Percentiles rank a stretch among this genome's conserved stretches.
These are phyloP conservation scores for Damaliscus lunatus DNA, from an alignment of 2,113 vertebrate species.

Conservation along the genomic window DNA sequence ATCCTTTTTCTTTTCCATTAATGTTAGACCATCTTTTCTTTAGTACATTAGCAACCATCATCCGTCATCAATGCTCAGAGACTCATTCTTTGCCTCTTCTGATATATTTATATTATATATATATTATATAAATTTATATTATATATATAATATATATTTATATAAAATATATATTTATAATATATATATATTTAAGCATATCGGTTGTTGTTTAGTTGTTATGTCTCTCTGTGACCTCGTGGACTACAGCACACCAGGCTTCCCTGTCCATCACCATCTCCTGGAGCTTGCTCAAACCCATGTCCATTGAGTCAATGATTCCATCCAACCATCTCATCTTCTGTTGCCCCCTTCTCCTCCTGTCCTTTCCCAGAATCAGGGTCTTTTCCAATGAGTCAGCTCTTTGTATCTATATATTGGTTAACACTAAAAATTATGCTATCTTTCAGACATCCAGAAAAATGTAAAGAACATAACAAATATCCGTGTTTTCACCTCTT, in stretches of 20 bases:
- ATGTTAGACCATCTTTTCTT: not conserved
- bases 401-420: not conserved
- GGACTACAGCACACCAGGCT: not conserved
- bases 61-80: not conserved
- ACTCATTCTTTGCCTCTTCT: not conserved
- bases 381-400: not conserved
- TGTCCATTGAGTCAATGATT: not conserved
- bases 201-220: fast-evolving
- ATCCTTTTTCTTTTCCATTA: not conserved
- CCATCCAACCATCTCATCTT: not conserved
- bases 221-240: not conserved
- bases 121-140: not conserved
- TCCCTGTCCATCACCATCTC: not conserved
- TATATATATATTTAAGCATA: not conserved
- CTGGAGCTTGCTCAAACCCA: not conserved
- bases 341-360: not conserved
- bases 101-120: not conserved
- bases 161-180: not conserved
- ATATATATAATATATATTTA: not conserved
- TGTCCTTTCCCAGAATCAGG: not conserved
- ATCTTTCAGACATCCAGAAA: not conserved
- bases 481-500: not conserved
- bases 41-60: not conserved
- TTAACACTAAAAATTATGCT: not conserved
- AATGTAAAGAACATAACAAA: not conserved